phyloP scores from a whole-genome alignment of 2,113 vertebrate genomes.

The Platichthys stellatus region DNA sequence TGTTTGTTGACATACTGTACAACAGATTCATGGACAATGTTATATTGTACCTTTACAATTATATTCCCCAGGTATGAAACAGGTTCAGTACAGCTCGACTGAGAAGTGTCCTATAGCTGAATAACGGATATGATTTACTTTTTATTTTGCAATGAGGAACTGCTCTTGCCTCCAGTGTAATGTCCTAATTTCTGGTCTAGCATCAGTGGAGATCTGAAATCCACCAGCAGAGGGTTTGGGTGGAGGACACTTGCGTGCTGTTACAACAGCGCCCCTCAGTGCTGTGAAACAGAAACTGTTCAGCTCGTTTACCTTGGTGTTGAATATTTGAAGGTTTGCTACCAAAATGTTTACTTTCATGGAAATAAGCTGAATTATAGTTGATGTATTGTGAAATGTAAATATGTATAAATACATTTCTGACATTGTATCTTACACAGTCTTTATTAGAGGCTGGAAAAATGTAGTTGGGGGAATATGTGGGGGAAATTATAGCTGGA shows the following conservation, averaged over 20 bases:
- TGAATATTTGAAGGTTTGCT: not conserved
- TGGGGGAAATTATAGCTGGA: not conserved
- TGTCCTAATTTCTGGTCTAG: not conserved
- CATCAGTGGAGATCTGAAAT: conserved; percentile 4
- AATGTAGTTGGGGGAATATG: not conserved
- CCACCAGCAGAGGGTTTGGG: not conserved
- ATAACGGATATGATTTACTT: no score
- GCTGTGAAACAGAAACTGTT: conserved; percentile 11
- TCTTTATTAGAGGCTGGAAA: not conserved
- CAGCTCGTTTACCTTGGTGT: not conserved
- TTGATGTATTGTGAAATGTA: not conserved
- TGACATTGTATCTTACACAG: not conserved
- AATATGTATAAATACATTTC: not conserved
- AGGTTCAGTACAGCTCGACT: no score
- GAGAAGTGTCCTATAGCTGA: no score
- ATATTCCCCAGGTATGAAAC: no score
- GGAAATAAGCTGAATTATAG: no score
- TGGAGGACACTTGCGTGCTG: not conserved
- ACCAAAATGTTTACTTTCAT: not conserved
- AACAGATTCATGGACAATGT: no score
- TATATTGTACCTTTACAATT: no score
- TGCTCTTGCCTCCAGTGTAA: not conserved
- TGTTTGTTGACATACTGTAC: not conserved
- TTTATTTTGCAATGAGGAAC: no score
- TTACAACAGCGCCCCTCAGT: conserved; percentile 72